Conservation (phyloP, 2,888 invertebrate species). For the Chouioia cunea region DNA sequence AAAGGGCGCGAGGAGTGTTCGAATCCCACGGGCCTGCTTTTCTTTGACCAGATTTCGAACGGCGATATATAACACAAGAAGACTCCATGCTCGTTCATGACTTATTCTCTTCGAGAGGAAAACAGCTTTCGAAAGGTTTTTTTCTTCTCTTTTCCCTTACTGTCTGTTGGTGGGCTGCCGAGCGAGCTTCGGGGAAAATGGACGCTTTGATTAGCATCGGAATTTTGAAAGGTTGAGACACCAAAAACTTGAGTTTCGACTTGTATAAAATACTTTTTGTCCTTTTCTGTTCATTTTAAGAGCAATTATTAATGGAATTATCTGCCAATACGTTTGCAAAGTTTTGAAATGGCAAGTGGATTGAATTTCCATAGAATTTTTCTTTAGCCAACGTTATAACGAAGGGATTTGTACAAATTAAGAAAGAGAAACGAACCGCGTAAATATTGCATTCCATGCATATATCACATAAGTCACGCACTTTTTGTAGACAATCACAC, state of each 20-base stretch:
- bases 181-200: neutral
- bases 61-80: conserved; percentile 8
- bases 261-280: conserved; percentile 10
- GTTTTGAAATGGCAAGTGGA: no score
- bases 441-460: no score
- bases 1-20: neutral
- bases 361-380: no score
- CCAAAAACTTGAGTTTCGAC: conserved; percentile 6
- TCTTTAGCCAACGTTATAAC: no score
- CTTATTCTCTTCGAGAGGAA: conserved; percentile 10
- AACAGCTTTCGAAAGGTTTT: neutral
- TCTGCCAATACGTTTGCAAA: no score
- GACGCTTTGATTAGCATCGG: conserved; percentile 10
- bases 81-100: conserved; percentile 3
- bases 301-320: no score
- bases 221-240: neutral
- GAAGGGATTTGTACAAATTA: no score
- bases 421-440: no score
- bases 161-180: no score
- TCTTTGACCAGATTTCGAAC: conserved; percentile 1
- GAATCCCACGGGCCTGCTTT: conserved; percentile 15
- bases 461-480: no score
- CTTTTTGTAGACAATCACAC: no score
- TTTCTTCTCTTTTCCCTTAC: neutral
- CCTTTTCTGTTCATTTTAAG: neutral